Percentiles rank a stretch among this genome's conserved stretches.
phyloP scores from a whole-genome alignment of 2,113 vertebrate genomes.

The Naja naja region DNA sequence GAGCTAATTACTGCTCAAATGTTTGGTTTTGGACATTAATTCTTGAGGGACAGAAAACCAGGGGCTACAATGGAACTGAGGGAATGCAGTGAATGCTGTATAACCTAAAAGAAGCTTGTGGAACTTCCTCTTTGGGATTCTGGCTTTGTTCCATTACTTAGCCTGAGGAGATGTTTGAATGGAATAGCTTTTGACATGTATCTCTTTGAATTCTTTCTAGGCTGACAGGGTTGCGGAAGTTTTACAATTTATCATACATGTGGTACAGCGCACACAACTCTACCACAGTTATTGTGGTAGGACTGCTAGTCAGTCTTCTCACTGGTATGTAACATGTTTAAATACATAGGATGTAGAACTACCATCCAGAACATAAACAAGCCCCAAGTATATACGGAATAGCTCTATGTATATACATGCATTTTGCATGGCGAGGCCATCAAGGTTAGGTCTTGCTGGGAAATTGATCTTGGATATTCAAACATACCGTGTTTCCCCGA shows the following conservation, averaged over 20 bases:
- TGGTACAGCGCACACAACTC: constrained; percentile 98
- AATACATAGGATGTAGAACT: background rate
- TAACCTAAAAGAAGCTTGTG: background rate
- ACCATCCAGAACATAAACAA: background rate
- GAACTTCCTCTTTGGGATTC: background rate
- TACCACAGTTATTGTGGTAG: constrained; percentile 86
- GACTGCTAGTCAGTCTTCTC: constrained; percentile 87
- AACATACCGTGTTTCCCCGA: too few relatives aligned
- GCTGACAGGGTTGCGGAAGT: constrained; percentile 74
- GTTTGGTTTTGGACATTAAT: background rate
- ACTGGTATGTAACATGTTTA: constrained; percentile 73
- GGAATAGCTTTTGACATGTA: background rate
- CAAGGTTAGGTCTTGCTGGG: background rate
- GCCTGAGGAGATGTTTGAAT: background rate
- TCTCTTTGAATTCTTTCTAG: constrained; percentile 61
- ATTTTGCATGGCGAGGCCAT: background rate
- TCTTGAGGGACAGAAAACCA: background rate
- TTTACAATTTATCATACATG: constrained; percentile 92
- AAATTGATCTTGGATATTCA: background rate
- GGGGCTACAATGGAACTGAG: background rate
- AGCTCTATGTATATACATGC: too few relatives aligned
- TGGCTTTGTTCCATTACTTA: background rate
- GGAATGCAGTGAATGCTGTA: background rate
- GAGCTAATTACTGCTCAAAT: background rate
- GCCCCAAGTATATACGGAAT: background rate